Conservation (phyloP, 1,140 invertebrate species). For the Musca domestica region DNA sequence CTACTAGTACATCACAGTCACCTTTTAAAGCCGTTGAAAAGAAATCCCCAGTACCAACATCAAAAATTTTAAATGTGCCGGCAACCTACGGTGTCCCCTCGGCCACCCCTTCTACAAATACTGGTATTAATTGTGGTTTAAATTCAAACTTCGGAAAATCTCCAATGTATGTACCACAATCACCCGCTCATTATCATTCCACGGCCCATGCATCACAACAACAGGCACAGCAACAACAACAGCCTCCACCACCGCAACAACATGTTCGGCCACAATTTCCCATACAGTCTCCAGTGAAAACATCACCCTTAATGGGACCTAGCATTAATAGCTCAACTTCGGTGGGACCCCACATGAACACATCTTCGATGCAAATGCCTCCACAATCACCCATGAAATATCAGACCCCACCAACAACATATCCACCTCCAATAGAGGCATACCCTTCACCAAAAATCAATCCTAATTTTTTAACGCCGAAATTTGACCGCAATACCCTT, state of each 20-base stretch:
- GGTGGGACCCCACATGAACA: not conserved
- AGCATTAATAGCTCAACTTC: not conserved
- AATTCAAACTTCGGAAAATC: constrained; percentile 38
- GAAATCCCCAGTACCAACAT: constrained; percentile 48
- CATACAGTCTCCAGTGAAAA: constrained; percentile 32
- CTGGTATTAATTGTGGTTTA: not conserved
- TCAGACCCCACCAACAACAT: constrained; percentile 47
- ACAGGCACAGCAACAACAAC: not conserved
- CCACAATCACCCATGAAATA: constrained; percentile 43
- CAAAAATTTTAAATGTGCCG: constrained; percentile 49
- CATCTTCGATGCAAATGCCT: constrained; percentile 12
- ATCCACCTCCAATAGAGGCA: constrained; percentile 51
- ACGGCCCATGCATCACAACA: constrained; percentile 27
- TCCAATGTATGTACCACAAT: constrained; percentile 40
- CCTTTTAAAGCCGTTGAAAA: constrained; percentile 46
- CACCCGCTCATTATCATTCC: constrained; percentile 45
- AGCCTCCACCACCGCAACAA: not conserved
- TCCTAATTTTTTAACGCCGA: constrained; percentile 50
- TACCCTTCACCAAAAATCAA: constrained; percentile 53
- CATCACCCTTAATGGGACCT: not conserved
- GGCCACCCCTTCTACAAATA: constrained; percentile 7
- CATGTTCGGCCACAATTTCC: constrained; percentile 23
- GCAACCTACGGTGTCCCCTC: constrained; percentile 44
- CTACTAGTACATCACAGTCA: constrained; percentile 10
- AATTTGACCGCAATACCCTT: constrained; percentile 42